Conservation (phyloP, 2,797 vertebrate species). For the Remorina albescens region DNA sequence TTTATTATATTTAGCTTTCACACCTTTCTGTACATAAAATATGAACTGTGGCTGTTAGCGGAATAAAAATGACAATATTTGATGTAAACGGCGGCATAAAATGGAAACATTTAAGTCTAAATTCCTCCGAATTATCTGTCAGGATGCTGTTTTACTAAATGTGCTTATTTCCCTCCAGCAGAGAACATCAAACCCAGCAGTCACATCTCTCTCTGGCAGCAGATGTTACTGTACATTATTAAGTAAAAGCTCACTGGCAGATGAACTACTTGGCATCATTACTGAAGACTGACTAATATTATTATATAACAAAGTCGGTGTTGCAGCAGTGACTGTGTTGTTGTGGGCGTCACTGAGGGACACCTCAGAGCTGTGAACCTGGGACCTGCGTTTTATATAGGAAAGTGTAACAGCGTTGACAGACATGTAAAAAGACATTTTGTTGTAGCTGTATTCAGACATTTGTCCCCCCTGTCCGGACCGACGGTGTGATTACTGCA, state of each 20-base stretch:
- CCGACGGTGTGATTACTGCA: constrained; percentile 15
- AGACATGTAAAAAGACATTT: constrained; percentile 7
- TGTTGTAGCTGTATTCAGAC: constrained; percentile 6
- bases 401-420: background rate
- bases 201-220: background rate
- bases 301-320: constrained; percentile 51
- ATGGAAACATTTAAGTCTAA: background rate
- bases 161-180: background rate
- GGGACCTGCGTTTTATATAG: constrained; percentile 8
- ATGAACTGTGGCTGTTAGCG: background rate
- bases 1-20: background rate
- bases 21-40: background rate
- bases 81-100: too few relatives aligned
- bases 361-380: background rate
- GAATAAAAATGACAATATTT: too few relatives aligned
- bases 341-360: constrained; percentile 29
- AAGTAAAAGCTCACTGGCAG: constrained; percentile 6
- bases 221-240: background rate
- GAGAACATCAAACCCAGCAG: background rate
- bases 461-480: constrained; percentile 6
- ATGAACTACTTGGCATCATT: constrained; percentile 47
- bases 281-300: constrained; percentile 53
- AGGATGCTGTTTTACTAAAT: background rate
- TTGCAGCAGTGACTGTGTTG: constrained; percentile 24
- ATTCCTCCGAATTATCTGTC: background rate